Percentiles rank a stretch among this genome's conserved stretches.
Conservation (phyloP, 2,888 invertebrate genomes). For the Drosophila formosana region DNA sequence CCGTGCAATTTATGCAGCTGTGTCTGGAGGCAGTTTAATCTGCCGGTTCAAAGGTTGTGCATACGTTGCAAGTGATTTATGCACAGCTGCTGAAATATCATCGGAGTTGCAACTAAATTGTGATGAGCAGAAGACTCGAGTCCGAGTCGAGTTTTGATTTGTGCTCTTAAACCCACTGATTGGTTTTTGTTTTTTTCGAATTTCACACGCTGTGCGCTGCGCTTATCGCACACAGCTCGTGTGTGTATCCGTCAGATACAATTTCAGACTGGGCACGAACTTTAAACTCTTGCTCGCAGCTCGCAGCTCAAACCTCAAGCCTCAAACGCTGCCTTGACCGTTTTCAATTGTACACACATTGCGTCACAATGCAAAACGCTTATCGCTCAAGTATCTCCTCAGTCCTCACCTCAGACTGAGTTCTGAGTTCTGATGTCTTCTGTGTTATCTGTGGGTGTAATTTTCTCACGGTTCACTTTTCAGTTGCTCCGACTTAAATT, state of each 20-base stretch:
- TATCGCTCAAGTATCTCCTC: conserved; percentile 64
- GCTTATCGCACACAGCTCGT: conserved; percentile 53
- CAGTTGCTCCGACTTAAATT: conserved; percentile 71
- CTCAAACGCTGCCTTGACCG: conserved; percentile 35
- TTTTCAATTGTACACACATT: conserved; percentile 63
- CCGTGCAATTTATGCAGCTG: conserved; percentile 64
- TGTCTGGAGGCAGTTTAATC: conserved; percentile 45
- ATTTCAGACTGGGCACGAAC: conserved; percentile 63
- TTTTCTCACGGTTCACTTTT: conserved; percentile 81
- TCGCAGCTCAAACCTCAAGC: conserved; percentile 7
- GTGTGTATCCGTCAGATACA: conserved; percentile 61
- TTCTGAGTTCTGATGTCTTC: conserved; percentile 48
- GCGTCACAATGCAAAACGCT: conserved; percentile 75
- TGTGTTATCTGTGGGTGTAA: conserved; percentile 80
- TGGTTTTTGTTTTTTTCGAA: conserved; percentile 45
- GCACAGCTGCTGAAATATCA: conserved; percentile 34
- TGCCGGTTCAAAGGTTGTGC: conserved; percentile 55
- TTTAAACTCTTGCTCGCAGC: conserved; percentile 63
- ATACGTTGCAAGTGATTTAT: conserved; percentile 41
- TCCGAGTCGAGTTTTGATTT: neutral
- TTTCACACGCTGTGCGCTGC: conserved; percentile 73
- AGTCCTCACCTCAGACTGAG: conserved; percentile 25
- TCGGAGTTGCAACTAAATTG: conserved; percentile 22
- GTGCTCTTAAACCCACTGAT: conserved; percentile 49
- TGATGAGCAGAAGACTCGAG: neutral